Base-by-base conservation (phyloP, 2,113 vertebrate species). In the Psettodes erumei region DNA sequence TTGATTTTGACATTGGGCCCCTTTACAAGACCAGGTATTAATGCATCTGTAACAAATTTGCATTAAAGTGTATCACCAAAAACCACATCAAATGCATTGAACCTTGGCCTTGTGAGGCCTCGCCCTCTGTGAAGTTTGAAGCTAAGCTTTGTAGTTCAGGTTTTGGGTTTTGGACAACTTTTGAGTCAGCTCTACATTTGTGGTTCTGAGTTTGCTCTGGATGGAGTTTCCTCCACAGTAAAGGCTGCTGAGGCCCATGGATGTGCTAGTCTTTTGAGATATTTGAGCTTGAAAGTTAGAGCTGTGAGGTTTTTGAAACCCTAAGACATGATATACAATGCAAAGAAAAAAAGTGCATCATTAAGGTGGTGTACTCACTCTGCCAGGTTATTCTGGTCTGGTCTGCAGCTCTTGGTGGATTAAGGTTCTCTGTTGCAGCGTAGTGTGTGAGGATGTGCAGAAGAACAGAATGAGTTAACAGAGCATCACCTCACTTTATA, bases 401-500 rank as follows among this genome's bases (percentile, higher is more conserved):
- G 18, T 77, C 40, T 37, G 82, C 42, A 45, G 72, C 72, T 66
- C 12, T 4, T 4, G 35, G 9, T 63, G 54, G 66, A 5, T 16
- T 23, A 8, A 1, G 25, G 27, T 15, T 25, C 13, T 35, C 15
- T 27, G 13, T 9, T 4, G 78, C 12, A 32, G 32, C 0, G 15
- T 8, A 21, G 48, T 58, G 12, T 51, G 23, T 2, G 53, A 76
- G 32, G 77, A 54, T 33, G 59, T 19, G 53, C 18, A 35, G 51
- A 53, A 28, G 54, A 75, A 63, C 68, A 59, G 23, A 58, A 33
- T 27, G 2, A 4, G 2, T 7, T 4, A 19, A 5, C 59, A 23
- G 21, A 81, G 80, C 71, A 58, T 84, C 74, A 38, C 76, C 3
- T 72, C 51, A 32, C 78, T 91, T 89, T 91, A 87, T 90, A 75